Conservation (phyloP, 2,888 invertebrate genomes). For the Fissipunctia ypsillon region DNA sequence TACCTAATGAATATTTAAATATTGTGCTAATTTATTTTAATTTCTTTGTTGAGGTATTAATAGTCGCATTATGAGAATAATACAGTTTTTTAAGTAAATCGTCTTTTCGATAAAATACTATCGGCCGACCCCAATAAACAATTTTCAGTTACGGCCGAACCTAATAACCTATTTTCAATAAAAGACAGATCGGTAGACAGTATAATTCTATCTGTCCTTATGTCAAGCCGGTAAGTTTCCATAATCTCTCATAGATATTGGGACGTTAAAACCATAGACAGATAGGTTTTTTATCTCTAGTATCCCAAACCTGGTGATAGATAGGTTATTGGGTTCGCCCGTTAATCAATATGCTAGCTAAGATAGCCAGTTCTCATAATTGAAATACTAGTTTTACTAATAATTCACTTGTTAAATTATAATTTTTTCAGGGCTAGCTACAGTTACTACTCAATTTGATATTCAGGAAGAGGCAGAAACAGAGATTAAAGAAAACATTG, state of each 20-base stretch:
- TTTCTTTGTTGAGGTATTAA: background rate
- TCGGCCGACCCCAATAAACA: too few species aligned
- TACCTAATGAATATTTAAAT: constrained; percentile 31
- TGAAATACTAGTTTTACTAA: background rate
- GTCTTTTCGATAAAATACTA: background rate
- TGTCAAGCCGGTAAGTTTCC: too few species aligned
- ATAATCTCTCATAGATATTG: too few species aligned
- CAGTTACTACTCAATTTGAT: constrained; percentile 79
- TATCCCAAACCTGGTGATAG: too few species aligned
- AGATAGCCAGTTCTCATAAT: background rate
- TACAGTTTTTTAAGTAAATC: background rate
- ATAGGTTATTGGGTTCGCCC: too few species aligned
- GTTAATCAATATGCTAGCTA: background rate
- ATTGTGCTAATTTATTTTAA: constrained; percentile 11
- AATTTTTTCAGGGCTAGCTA: constrained; percentile 71
- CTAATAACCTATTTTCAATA: too few species aligned
- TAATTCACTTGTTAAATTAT: background rate
- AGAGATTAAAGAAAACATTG: constrained; percentile 72
- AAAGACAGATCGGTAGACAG: too few species aligned
- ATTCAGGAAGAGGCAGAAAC: constrained; percentile 78
- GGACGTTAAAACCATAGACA: too few species aligned
- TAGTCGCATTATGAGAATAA: background rate
- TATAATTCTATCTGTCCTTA: too few species aligned
- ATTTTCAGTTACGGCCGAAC: too few species aligned
- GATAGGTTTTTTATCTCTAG: too few species aligned